Percentiles rank a stretch among this genome's conserved stretches.
Conservation (phyloP, 92 coral and sea anemone genomes). For the Pocillopora grandis region DNA sequence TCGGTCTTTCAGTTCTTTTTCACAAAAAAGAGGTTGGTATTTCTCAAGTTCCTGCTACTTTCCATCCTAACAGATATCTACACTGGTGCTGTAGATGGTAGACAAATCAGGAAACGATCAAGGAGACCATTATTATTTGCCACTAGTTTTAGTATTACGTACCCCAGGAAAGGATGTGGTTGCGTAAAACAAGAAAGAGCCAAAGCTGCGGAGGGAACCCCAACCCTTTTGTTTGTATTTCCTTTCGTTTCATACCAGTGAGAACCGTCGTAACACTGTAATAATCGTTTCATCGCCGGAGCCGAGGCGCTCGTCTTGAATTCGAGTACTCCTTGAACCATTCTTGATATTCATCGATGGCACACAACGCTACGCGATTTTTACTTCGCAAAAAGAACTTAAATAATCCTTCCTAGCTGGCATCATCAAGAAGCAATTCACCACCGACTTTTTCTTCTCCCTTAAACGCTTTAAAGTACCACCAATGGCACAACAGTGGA, state of each 20-base stretch:
- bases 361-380: constrained; percentile 10
- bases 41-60: constrained; percentile 2
- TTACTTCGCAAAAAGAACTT: neutral
- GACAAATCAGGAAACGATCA: constrained; percentile 28
- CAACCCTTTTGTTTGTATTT: constrained; percentile 13
- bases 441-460: constrained; percentile 5
- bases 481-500: neutral
- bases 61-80: neutral
- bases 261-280: constrained; percentile 36
- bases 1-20: too few relatives aligned
- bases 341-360: constrained; percentile 36
- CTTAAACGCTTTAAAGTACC: constrained; percentile 8
- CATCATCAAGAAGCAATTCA: constrained; percentile 28
- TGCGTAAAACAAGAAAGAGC: constrained; percentile 35
- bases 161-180: constrained; percentile 16
- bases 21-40: too few relatives aligned
- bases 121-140: constrained; percentile 23
- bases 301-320: constrained; percentile 11
- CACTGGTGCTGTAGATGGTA: constrained; percentile 4
- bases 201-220: constrained; percentile 28
- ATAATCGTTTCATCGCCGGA: constrained; percentile 37
- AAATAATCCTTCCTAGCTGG: constrained; percentile 24
- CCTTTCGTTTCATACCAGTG: constrained; percentile 33
- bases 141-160: constrained; percentile 20
- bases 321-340: constrained; percentile 35